Evolutionary conservation across 2,888 invertebrate species (phyloP).

Genomic region (Dorcus parallelipipedus): DNA sequence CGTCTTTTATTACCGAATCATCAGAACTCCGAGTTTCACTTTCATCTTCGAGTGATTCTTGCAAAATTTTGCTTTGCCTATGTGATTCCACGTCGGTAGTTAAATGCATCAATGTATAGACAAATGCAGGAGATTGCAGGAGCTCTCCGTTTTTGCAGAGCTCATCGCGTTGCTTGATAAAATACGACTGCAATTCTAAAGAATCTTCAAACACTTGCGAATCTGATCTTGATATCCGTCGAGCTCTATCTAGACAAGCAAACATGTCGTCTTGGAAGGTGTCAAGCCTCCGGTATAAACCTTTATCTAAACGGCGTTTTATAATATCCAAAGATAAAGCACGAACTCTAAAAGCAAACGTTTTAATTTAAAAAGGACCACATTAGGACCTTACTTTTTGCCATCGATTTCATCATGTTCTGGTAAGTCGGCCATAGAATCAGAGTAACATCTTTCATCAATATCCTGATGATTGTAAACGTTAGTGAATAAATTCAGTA

Average conservation of each 20-base stretch:
- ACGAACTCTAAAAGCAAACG: conserved; percentile 57
- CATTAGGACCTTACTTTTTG: conserved; percentile 53
- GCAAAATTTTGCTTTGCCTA: conserved; percentile 71
- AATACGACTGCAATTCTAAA: conserved; percentile 87
- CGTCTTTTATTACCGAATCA: conserved; percentile 42
- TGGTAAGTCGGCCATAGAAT: conserved; percentile 90
- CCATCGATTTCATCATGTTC: conserved; percentile 78
- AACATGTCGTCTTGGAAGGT: conserved; percentile 97
- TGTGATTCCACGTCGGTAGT: conserved; percentile 70
- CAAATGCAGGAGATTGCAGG: conserved; percentile 82
- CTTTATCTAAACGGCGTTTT: conserved; percentile 87
- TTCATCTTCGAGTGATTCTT: conserved; percentile 79
- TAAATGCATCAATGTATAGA: conserved; percentile 74
- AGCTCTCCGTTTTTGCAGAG: conserved; percentile 73
- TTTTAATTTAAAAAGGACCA: neutral
- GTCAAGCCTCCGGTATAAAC: conserved; percentile 89
- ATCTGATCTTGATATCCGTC: conserved; percentile 84
- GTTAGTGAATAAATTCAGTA: conserved; percentile 86
- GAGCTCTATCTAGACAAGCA: conserved; percentile 84
- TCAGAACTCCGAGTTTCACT: conserved; percentile 56
- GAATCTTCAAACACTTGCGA: conserved; percentile 96
- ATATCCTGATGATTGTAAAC: conserved; percentile 96
- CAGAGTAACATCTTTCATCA: conserved; percentile 93
- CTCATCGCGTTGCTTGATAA: conserved; percentile 72
- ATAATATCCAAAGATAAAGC: conserved; percentile 90